Evolutionary conservation across 2,888 invertebrate species (phyloP).

Genomic region (Epicampocera succincta): DNA sequence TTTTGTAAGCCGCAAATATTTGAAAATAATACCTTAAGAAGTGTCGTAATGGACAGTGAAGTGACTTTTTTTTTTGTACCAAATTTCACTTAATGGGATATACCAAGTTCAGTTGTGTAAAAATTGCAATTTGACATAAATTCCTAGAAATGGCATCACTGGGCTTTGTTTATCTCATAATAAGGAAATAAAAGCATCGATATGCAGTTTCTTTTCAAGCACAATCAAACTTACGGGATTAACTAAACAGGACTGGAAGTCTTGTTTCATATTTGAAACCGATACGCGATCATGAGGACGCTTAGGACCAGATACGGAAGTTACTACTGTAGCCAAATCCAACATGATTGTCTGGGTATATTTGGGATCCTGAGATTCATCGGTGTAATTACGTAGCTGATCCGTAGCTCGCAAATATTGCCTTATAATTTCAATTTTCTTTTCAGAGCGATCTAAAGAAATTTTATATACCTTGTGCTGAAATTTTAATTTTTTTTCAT

Average conservation of each 20-base stretch:
- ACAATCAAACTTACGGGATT: slow-evolving; percentile 89
- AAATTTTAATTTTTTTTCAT: background rate
- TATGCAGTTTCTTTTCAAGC: background rate
- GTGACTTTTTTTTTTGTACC: slow-evolving; percentile 1
- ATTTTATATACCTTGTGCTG: background rate
- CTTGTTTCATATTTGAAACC: slow-evolving; percentile 93
- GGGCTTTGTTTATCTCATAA: slow-evolving; percentile 82
- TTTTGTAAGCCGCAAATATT: slow-evolving; percentile 78
- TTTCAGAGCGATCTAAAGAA: slow-evolving; percentile 87
- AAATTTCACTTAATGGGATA: slow-evolving; percentile 80
- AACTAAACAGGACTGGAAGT: slow-evolving; percentile 91
- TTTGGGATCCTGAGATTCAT: slow-evolving; percentile 89
- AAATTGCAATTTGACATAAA: slow-evolving; percentile 66
- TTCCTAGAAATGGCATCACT: slow-evolving; percentile 78
- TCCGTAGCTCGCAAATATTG: slow-evolving; percentile 90
- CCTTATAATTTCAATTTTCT: slow-evolving; percentile 89
- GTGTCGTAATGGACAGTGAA: slow-evolving; percentile 5
- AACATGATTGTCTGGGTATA: slow-evolving; percentile 87
- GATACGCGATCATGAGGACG: slow-evolving; percentile 97
- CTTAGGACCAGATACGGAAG: slow-evolving; percentile 98
- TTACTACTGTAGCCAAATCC: slow-evolving; percentile 93
- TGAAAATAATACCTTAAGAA: slow-evolving; percentile 26
- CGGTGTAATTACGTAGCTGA: slow-evolving; percentile 91
- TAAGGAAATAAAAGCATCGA: slow-evolving; percentile 71
- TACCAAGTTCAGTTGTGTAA: slow-evolving; percentile 81